Base-by-base conservation (phyloP, 2,797 vertebrate species). In the Neoniphon sammara region DNA sequence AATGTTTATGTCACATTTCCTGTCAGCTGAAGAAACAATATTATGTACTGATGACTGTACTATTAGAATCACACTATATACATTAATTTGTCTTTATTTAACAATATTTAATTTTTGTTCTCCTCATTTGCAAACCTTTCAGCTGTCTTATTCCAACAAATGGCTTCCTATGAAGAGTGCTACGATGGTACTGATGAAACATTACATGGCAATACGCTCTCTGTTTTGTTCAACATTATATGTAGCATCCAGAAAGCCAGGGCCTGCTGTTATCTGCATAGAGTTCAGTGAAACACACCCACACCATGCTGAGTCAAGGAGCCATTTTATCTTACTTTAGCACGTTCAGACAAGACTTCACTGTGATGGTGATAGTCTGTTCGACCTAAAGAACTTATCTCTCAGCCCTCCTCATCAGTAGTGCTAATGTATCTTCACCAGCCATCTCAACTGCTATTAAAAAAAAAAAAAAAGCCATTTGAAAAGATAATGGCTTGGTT, bases 311-410 rank as follows among this genome's bases (percentile, higher is more conserved):
- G 61, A 83, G 65, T 81, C 70, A 76, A 78, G 77, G 74, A 80
- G 61, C 69, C 74, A 81, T 91, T 90, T 91, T 79, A 86, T 91
- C 85, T 90, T 59, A 70, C 70, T 78, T 85, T 49, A 66, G 75
- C 83, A 84, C 73, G 84, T 87, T 88, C 71, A 68, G 53, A 84
- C 65, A 76, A 70, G 77, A 76, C 58, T 62, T 39, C 62, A 44
- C 30, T 31, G 59, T 66, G 59, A 73, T 63, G 59, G 46, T 73
- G 82, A 75, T 72, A 71, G 77, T 70, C 81, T 56, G 9, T 65
- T 66, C 81, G 69, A 85, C 67, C 80, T 78, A 74, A 62, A 72
- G 70, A 77, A 85, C 79, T 81, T 73, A 72, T 82, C 78, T 75
- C 66, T 67, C 71, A 69, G 70, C 67, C 55, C 54, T 69, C 50